Conservation (phyloP, 2,113 vertebrate species). For the Chaetura pelagica region DNA sequence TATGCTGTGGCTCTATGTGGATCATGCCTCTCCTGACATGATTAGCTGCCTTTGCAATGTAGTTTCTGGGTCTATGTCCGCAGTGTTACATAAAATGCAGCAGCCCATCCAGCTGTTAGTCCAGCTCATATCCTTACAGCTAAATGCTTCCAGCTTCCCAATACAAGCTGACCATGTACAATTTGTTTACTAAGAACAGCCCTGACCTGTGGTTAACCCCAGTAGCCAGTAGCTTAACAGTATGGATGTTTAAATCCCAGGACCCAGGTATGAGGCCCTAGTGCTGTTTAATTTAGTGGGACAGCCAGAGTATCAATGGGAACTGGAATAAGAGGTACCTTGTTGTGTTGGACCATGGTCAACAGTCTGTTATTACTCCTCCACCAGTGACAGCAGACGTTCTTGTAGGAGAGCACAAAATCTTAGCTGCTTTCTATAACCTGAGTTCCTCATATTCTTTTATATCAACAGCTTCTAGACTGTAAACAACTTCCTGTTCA, state of each 20-base stretch:
- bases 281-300: not conserved
- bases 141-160: not conserved
- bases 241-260: not conserved
- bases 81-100: not conserved
- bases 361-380: not conserved
- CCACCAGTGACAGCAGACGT: not conserved
- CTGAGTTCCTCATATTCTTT: not conserved
- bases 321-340: not conserved
- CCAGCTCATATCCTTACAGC: not conserved
- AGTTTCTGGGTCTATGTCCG: not conserved
- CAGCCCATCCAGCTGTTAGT: not conserved
- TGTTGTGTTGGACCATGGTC: not conserved
- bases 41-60: not conserved
- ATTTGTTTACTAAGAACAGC: not conserved
- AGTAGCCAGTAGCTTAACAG: not conserved
- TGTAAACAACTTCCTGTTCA: not conserved
- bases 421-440: not conserved
- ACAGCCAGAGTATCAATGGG: not conserved
- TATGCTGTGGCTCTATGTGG: not conserved
- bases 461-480: not conserved
- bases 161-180: fast-evolving
- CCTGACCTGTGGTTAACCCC: not conserved
- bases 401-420: not conserved
- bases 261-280: not conserved
- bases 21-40: not conserved